Conservation (phyloP, 2,113 vertebrate genomes). For the Elachura formosa region DNA sequence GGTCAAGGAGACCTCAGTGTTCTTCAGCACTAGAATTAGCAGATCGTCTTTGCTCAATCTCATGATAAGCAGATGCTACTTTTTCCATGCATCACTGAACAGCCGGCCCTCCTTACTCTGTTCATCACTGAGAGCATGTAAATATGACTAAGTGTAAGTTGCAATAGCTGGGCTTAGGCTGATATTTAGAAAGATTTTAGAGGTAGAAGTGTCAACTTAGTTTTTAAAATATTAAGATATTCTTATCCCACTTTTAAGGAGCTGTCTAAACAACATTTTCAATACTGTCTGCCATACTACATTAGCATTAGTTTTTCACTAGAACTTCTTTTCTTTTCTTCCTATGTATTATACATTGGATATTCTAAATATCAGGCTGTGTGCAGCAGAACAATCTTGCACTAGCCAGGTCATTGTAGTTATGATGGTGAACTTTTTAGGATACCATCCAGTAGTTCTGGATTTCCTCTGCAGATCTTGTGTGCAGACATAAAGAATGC, state of each 20-base stretch:
- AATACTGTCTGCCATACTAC: background rate
- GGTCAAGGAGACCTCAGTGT: background rate
- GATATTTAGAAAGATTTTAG: background rate
- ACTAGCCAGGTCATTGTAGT: background rate
- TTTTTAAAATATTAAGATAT: background rate
- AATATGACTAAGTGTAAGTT: background rate
- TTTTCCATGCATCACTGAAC: background rate
- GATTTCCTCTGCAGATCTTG: background rate
- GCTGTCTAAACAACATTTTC: background rate
- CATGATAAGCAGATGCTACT: background rate
- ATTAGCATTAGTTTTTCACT: background rate
- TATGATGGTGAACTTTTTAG: background rate
- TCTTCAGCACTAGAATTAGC: background rate
- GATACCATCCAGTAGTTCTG: background rate
- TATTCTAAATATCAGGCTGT: background rate
- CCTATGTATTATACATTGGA: background rate
- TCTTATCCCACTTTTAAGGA: background rate
- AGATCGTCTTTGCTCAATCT: background rate
- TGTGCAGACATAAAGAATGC: background rate
- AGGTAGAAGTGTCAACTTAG: background rate
- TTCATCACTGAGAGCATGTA: background rate
- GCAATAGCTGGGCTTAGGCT: background rate
- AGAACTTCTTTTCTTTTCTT: background rate
- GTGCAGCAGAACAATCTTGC: background rate
- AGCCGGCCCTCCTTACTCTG: background rate